A percentile compares a stretch with the other conserved stretches of the same genome.
Evolutionary conservation across 2,888 invertebrate species (phyloP).

Genomic region (Thymelicus sylvestris): DNA sequence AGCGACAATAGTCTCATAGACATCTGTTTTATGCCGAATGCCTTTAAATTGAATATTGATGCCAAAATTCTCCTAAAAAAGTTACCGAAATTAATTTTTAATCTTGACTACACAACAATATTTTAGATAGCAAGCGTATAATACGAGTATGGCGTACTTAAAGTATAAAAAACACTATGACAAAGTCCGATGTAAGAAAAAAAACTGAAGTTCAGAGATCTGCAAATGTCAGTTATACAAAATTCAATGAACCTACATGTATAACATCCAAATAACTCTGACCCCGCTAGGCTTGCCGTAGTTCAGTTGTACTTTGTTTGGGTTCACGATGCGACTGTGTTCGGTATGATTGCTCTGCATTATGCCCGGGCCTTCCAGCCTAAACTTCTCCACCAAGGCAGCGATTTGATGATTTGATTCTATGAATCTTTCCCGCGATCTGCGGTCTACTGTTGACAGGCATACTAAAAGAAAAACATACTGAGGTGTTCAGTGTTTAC

Average conservation of each 20-base stretch:
- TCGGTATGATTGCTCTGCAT: constrained; percentile 86
- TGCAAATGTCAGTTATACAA: too few relatives aligned
- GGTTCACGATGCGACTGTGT: constrained; percentile 85
- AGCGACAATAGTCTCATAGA: constrained; percentile 90
- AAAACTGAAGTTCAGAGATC: too few relatives aligned
- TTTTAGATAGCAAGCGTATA: too few relatives aligned
- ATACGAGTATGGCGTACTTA: too few relatives aligned
- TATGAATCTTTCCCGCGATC: constrained; percentile 94
- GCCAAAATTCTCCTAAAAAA: constrained; percentile 89
- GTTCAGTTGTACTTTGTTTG: constrained; percentile 89
- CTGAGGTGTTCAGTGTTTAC: too few relatives aligned
- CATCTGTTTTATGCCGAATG: constrained; percentile 90
- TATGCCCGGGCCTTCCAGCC: constrained; percentile 91
- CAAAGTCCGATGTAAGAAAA: too few relatives aligned
- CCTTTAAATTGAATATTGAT: constrained; percentile 91
- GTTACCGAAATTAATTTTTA: too few relatives aligned
- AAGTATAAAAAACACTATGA: too few relatives aligned
- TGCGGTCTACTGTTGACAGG: constrained; percentile 86
- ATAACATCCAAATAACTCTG: constrained; percentile 88
- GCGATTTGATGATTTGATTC: constrained; percentile 97
- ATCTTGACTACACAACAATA: too few relatives aligned
- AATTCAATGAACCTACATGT: constrained; percentile 80
- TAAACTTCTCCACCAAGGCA: constrained; percentile 95
- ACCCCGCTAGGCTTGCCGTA: constrained; percentile 89
- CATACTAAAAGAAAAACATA: constrained; percentile 68